Conservation (phyloP, 2,113 vertebrate species). For the Sciurus niger region DNA sequence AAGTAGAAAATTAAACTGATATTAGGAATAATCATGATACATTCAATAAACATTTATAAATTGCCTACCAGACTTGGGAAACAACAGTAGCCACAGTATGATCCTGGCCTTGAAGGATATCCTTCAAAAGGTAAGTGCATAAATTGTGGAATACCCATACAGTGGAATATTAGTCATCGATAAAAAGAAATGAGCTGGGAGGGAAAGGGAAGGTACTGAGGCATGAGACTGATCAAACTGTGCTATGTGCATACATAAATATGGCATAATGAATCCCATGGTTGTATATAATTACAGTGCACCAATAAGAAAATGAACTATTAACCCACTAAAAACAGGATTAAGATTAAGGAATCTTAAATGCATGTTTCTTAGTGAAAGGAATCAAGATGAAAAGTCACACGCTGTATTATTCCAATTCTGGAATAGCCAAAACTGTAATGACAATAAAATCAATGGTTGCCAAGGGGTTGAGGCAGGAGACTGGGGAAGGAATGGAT, state of each 20-base stretch:
- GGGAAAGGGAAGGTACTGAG: too few relatives aligned
- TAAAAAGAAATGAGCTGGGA: slow-evolving; percentile 41
- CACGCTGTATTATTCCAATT: neutral
- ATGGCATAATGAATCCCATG: too few relatives aligned
- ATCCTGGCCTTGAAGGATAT: neutral
- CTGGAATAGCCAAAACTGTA: slow-evolving; percentile 18
- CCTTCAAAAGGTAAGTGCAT: slow-evolving; percentile 1
- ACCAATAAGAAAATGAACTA: neutral
- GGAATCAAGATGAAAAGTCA: neutral
- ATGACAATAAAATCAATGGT: neutral
- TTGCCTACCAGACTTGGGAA: neutral
- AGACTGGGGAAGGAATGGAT: neutral
- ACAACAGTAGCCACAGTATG: neutral
- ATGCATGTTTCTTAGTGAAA: neutral
- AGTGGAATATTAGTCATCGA: slow-evolving; percentile 38
- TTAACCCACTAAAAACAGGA: neutral
- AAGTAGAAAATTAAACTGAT: slow-evolving; percentile 47
- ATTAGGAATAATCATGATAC: neutral
- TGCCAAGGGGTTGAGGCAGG: neutral
- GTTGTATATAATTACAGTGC: too few relatives aligned
- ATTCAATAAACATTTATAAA: neutral
- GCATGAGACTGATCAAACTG: too few relatives aligned
- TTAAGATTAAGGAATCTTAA: neutral
- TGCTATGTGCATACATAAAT: too few relatives aligned
- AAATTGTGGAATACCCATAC: neutral